These are phyloP conservation scores for Sinosuthora webbiana DNA, from an alignment of 2,113 vertebrate species.

Conservation along the genomic window DNA sequence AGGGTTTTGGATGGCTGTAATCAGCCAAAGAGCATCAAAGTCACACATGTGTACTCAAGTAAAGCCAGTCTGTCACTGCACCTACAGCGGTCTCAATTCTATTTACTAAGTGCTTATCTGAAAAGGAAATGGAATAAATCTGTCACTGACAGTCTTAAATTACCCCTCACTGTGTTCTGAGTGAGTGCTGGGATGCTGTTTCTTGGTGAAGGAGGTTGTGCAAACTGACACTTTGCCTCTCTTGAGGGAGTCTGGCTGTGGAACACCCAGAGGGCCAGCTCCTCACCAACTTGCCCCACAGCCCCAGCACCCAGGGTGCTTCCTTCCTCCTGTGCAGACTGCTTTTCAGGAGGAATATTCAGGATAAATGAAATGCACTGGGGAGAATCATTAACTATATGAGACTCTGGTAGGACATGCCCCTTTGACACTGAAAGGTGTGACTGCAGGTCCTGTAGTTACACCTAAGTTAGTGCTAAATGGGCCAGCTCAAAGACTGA, in stretches of 20 bases:
- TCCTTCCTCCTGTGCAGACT: not conserved
- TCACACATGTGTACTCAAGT: not conserved
- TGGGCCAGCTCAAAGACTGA: not conserved
- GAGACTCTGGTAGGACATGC: not conserved
- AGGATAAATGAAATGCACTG: not conserved
- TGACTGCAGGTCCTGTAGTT: not conserved
- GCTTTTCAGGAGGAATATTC: not conserved
- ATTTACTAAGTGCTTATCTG: not conserved
- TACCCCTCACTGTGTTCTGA: not conserved
- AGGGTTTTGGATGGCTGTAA: not conserved
- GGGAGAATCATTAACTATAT: rapidly evolving
- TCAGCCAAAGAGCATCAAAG: not conserved
- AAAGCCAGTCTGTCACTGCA: not conserved
- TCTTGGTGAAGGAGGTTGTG: not conserved
- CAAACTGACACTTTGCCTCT: not conserved
- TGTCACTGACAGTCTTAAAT: not conserved
- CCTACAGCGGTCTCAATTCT: not conserved
- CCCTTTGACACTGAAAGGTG: not conserved
- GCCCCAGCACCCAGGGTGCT: not conserved
- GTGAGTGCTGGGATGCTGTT: not conserved
- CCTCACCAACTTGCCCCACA: not conserved
- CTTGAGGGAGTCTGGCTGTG: not conserved
- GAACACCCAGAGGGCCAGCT: not conserved
- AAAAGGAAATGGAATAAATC: not conserved
- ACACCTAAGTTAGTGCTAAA: not conserved